phyloP scores from a whole-genome alignment of 1,140 invertebrate genomes.

The Heliconius eleuchia region DNA sequence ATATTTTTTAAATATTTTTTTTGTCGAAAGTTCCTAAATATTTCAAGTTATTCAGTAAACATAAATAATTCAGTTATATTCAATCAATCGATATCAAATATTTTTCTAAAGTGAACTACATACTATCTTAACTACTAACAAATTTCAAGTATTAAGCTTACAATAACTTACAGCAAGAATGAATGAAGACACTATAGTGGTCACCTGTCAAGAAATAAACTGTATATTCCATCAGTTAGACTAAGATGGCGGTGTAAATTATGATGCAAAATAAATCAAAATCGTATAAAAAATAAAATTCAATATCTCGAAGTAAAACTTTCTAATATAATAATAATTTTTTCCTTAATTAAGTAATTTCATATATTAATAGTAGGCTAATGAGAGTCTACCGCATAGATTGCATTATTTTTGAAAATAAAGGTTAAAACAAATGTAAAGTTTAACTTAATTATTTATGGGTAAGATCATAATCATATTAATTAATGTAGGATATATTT shows the following conservation, averaged over 20 bases:
- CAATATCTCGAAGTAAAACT: slow-evolving; percentile 3
- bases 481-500: background rate
- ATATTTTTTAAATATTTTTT: no score
- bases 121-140: no score
- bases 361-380: background rate
- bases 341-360: background rate
- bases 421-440: no score
- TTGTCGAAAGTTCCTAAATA: no score
- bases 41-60: no score
- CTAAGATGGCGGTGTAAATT: background rate
- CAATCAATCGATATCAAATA: no score
- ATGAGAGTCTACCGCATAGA: background rate
- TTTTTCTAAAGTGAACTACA: no score
- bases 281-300: background rate
- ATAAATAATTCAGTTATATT: no score
- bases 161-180: background rate
- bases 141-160: no score
- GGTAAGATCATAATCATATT: background rate
- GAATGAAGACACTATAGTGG: background rate
- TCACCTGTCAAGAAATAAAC: background rate
- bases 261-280: background rate
- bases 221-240: background rate
- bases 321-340: background rate
- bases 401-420: no score
- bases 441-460: background rate